A percentile compares a stretch with the other conserved stretches of the same genome.
Evolutionary conservation across 2,797 vertebrate species (phyloP).

Genomic region (Melanogrammus aeglefinus): DNA sequence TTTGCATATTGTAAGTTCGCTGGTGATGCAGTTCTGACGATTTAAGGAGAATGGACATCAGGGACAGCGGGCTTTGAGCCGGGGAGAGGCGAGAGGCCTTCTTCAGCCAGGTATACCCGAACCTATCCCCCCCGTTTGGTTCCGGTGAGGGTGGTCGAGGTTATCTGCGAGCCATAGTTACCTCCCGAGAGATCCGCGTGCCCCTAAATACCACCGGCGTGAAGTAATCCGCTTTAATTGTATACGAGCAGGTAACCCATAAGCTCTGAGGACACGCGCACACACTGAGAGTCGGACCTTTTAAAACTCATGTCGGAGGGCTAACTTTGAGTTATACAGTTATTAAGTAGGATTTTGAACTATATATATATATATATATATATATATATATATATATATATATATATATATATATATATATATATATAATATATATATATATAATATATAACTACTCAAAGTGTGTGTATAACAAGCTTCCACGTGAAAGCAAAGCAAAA

Average conservation of each 20-base stretch:
- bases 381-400: too few relatives aligned
- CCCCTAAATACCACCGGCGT: constrained; percentile 53
- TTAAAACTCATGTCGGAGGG: constrained; percentile 25
- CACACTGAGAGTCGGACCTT: constrained; percentile 31
- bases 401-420: too few relatives aligned
- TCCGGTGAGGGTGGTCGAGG: constrained; percentile 54
- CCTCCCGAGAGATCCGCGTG: constrained; percentile 37
- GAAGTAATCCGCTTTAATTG: constrained; percentile 64
- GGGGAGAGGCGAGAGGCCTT: neutral
- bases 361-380: too few relatives aligned
- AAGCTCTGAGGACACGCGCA: neutral
- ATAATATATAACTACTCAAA: too few relatives aligned
- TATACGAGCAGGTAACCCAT: constrained; percentile 14
- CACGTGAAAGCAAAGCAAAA: too few relatives aligned
- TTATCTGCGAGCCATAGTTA: constrained; percentile 60
- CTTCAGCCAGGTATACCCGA: constrained; percentile 10
- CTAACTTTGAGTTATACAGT: neutral
- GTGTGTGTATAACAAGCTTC: too few relatives aligned
- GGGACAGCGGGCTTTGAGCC: constrained; percentile 49
- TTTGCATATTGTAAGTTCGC: constrained; percentile 72
- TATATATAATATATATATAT: too few relatives aligned
- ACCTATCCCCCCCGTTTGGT: constrained; percentile 21
- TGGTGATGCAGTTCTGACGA: constrained; percentile 72
- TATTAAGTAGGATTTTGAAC: neutral
- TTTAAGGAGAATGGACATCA: constrained; percentile 77